Conservation (phyloP, 37 sponge, comb jelly and placozoan species). For the Tethya wilhelma region DNA sequence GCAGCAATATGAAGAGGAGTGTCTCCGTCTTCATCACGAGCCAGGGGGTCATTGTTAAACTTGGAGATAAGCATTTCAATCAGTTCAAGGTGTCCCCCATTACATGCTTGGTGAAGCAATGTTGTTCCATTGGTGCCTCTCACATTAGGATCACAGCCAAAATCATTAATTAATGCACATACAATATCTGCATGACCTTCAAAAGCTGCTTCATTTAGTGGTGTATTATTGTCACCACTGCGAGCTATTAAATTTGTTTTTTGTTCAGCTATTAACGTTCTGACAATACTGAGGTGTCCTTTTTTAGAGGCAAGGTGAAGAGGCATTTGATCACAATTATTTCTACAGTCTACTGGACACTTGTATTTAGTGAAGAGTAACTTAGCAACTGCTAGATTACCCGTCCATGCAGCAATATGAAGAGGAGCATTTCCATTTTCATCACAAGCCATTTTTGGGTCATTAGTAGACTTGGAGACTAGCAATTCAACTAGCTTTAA, state of each 20-base stretch:
- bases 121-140: background rate
- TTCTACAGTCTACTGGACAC: background rate
- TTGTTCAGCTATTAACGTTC: background rate
- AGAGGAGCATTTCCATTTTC: conserved; percentile 26
- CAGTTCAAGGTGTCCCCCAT: conserved; percentile 18
- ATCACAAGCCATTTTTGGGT: background rate
- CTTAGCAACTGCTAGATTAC: background rate
- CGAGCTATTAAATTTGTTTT: background rate
- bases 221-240: background rate
- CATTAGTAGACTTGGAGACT: background rate
- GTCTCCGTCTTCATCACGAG: conserved; percentile 7
- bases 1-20: conserved; percentile 39
- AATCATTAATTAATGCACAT: background rate
- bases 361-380: conserved; percentile 7
- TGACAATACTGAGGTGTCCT: background rate
- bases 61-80: conserved; percentile 9
- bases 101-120: conserved; percentile 33
- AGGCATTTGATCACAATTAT: background rate
- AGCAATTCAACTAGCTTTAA: conserved; percentile 17
- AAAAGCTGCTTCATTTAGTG: conserved; percentile 13
- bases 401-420: conserved; percentile 6
- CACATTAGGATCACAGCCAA: conserved; percentile 11
- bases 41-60: background rate
- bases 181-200: conserved; percentile 28
- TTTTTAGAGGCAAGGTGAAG: conserved; percentile 18